Base-by-base conservation (phyloP, 1,140 invertebrate genomes). In the Grapholita molesta region DNA sequence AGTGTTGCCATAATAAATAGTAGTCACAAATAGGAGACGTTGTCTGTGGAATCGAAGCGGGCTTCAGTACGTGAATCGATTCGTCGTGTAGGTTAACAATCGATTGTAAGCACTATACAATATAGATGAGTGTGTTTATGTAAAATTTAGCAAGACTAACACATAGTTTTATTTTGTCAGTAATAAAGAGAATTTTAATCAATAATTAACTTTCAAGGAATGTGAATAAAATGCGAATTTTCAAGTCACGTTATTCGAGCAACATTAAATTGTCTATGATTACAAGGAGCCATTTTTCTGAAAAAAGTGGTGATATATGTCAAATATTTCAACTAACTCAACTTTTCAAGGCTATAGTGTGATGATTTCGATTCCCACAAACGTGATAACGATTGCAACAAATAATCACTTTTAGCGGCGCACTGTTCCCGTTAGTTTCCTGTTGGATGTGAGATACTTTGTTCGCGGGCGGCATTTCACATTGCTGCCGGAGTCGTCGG, bases 291-390 rank as follows among this genome's bases (percentile, higher is more conserved):
- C 85, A 88, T 90, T 85, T 84, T 78, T 75, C 77, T 66, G 66
- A 71, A 83, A 86, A 70, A 75, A 87, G 64, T 69, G 70, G 85
- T 79, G 79, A 85, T 88, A 85, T 76, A 86, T 89, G 89, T 91
- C 89, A 91, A 91, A 89, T 88, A 83, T 88, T 90, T 89, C 55
- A 28, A 61, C 24, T 61, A 61, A 32, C 55, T 61, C 23, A 28
- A 61, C 24, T 61, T 61, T 61, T 66, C 89, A 91, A 91, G 89
- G 89, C 89, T 89, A 84, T 70, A 73, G 75, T 87, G 83, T 86
- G 84, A 88, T 90, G 87, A 89, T 83, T 88, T 78, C 75, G 79
- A 85, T 89, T 86, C 85, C 74, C 23, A 83, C 70, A 80, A 89
- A 86, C 80, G 87, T 89, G 83, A 85, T 89, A 86, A 88, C 73